Conservation (phyloP, 2,888 invertebrate species). For the Agrochola macilenta region DNA sequence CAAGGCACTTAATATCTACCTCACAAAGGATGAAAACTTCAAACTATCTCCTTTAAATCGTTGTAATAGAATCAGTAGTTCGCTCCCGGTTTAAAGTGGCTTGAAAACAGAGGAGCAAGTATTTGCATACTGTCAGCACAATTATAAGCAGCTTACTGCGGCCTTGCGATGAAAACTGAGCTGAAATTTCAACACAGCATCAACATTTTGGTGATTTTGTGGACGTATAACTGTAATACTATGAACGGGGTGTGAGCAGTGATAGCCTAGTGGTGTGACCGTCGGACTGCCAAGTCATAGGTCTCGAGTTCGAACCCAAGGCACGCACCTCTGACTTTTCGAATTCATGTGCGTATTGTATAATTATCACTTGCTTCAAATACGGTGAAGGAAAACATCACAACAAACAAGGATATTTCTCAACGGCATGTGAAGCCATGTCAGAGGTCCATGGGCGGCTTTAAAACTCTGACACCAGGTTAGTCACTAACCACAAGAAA, state of each 20-base stretch:
- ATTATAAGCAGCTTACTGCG: slow-evolving; percentile 61
- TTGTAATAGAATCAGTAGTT: slow-evolving; percentile 53
- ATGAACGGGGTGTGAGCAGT: neutral
- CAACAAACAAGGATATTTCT: too few species aligned
- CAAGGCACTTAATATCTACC: slow-evolving; percentile 2
- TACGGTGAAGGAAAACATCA: too few species aligned
- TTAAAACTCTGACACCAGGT: too few species aligned
- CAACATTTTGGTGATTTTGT: slow-evolving; percentile 20
- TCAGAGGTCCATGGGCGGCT: too few species aligned
- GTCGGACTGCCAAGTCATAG: too few species aligned
- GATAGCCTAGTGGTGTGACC: too few species aligned
- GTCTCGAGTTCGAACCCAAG: too few species aligned
- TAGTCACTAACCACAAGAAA: too few species aligned
- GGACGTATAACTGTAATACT: neutral
- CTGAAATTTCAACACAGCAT: slow-evolving; percentile 37
- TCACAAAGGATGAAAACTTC: slow-evolving; percentile 33
- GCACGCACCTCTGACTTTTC: too few species aligned
- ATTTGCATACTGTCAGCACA: slow-evolving; percentile 61
- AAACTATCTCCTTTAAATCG: slow-evolving; percentile 38
- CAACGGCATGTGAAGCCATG: too few species aligned
- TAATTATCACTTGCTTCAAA: too few species aligned
- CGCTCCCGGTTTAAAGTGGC: slow-evolving; percentile 39
- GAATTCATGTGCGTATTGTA: too few species aligned
- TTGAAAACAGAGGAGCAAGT: slow-evolving; percentile 46
- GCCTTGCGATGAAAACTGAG: slow-evolving; percentile 8